Percentiles rank a stretch among this genome's conserved stretches.
Conservation (phyloP, 2,888 invertebrate genomes). For the Dione vanillae region DNA sequence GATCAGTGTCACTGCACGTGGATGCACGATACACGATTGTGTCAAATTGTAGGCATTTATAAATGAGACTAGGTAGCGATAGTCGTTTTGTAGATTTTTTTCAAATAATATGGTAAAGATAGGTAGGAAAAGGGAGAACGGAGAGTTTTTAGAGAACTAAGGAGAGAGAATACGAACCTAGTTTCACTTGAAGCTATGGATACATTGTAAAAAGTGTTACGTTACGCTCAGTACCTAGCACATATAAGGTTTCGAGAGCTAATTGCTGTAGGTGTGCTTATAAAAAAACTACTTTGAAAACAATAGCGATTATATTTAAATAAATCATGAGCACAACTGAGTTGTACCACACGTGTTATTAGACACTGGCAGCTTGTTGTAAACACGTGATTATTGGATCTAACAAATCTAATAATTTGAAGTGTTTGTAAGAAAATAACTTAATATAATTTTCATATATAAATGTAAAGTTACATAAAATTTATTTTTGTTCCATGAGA, state of each 20-base stretch:
- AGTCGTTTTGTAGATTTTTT: neutral
- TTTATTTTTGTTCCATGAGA: too few species aligned
- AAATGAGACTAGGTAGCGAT: neutral
- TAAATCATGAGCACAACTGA: neutral
- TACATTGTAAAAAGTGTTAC: too few species aligned
- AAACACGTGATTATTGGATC: conserved; percentile 1
- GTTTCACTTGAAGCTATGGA: too few species aligned
- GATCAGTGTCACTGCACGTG: conserved; percentile 37
- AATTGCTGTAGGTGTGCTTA: neutral
- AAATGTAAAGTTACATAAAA: too few species aligned
- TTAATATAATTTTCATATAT: too few species aligned
- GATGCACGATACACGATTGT: conserved; percentile 1
- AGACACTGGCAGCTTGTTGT: neutral
- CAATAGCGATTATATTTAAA: conserved; percentile 9
- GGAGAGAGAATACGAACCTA: too few species aligned
- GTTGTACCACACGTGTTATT: neutral
- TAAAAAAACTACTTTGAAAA: neutral
- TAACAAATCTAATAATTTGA: too few species aligned
- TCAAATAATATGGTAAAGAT: too few species aligned
- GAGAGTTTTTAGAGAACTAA: neutral
- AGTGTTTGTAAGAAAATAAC: too few species aligned
- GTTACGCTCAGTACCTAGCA: too few species aligned
- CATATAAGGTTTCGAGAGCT: neutral
- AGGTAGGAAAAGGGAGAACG: neutral
- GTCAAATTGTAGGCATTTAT: neutral